Conservation (phyloP, 2,797 vertebrate species). For the Chiloscyllium punctatum region DNA sequence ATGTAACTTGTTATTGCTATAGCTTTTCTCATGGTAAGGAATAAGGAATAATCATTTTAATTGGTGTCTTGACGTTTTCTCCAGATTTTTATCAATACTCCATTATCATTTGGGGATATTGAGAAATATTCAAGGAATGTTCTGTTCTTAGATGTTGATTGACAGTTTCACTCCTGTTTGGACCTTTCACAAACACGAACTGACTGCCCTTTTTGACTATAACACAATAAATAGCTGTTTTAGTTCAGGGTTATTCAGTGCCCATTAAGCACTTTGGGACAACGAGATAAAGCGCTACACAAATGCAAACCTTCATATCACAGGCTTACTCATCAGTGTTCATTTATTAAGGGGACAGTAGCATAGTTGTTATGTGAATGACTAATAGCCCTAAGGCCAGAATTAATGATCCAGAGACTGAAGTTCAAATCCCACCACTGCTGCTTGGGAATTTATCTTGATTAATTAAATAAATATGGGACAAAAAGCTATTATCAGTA, state of each 20-base stretch:
- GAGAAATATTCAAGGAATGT: background rate
- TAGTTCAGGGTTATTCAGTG: background rate
- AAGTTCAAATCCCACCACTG: background rate
- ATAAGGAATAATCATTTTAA: background rate
- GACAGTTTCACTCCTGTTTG: background rate
- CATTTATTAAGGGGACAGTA: too few species aligned
- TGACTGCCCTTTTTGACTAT: background rate
- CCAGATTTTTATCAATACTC: background rate
- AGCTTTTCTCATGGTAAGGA: background rate
- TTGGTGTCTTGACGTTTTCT: background rate
- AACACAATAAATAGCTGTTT: background rate
- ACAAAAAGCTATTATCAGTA: background rate
- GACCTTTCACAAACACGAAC: background rate
- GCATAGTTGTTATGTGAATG: too few species aligned
- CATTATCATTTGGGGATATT: background rate
- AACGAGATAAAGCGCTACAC: background rate
- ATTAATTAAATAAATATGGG: background rate
- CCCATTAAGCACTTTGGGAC: background rate
- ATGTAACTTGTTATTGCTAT: background rate
- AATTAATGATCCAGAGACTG: background rate
- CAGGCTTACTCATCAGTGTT: background rate
- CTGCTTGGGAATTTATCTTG: background rate
- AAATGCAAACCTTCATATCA: background rate
- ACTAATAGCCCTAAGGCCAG: too few species aligned
- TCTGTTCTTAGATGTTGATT: background rate